Percentiles rank a stretch among this genome's conserved stretches.
Evolutionary conservation across 2,888 invertebrate species (phyloP).

Genomic region (Seladonia tumulorum): DNA sequence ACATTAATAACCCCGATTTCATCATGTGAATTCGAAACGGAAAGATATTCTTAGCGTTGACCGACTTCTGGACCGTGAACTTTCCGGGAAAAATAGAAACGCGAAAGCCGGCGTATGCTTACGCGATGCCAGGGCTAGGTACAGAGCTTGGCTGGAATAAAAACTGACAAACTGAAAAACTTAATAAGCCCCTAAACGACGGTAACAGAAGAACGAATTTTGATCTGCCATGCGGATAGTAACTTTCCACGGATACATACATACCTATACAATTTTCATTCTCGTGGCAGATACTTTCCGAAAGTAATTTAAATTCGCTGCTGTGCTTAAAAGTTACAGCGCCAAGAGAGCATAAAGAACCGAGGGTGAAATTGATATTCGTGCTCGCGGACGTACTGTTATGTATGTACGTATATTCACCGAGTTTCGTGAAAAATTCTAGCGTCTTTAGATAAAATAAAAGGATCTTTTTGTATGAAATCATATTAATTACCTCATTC

Average conservation of each 20-base stretch:
- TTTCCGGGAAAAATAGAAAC: slow-evolving; percentile 46
- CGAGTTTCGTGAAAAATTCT: not conserved
- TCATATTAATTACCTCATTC: not conserved
- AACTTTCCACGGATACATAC: not conserved
- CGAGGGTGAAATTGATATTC: not conserved
- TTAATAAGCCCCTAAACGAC: slow-evolving; percentile 11
- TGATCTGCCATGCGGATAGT: not conserved
- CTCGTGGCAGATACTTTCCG: not conserved
- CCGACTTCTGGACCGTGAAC: slow-evolving; percentile 63
- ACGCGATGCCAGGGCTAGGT: not conserved
- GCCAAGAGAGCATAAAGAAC: not conserved
- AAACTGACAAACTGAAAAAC: not conserved
- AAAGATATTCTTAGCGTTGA: slow-evolving; percentile 64
- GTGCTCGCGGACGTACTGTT: not conserved
- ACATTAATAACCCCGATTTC: slow-evolving; percentile 72
- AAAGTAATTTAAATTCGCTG: not conserved
- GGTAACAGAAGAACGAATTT: not conserved
- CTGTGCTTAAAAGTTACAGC: not conserved
- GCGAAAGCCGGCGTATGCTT: not conserved
- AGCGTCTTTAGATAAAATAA: not conserved
- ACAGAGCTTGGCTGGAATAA: slow-evolving; percentile 4
- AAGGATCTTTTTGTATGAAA: not conserved
- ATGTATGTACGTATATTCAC: not conserved
- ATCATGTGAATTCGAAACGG: slow-evolving; percentile 62
- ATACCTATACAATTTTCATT: not conserved